phyloP scores from a whole-genome alignment of 2,797 vertebrate genomes.

The Bryconaethiops microstoma region DNA sequence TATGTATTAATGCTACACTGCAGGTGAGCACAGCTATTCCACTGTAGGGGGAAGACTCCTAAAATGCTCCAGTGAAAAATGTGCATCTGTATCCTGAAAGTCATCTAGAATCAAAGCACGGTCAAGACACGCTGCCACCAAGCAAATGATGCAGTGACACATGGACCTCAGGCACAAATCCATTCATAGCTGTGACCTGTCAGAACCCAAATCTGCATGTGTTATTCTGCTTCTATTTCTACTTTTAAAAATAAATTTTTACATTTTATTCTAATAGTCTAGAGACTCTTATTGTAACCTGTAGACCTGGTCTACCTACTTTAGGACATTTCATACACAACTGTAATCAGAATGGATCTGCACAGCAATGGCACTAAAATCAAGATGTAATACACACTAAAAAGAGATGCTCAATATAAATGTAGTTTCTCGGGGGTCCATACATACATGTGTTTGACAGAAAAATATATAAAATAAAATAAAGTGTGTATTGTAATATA shows the following conservation, averaged over 20 bases:
- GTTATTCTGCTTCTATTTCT: too few relatives aligned
- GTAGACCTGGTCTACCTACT: not conserved
- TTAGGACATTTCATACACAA: not conserved
- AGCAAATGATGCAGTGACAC: not conserved
- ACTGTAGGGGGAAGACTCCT: slow-evolving; percentile 21
- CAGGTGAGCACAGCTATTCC: slow-evolving; percentile 13
- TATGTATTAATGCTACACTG: not conserved
- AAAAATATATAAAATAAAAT: too few relatives aligned
- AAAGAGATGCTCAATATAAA: too few relatives aligned
- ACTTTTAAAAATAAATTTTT: too few relatives aligned
- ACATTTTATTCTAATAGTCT: not conserved
- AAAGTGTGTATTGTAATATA: too few relatives aligned
- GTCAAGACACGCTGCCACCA: slow-evolving; percentile 1
- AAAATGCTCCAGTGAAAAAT: not conserved
- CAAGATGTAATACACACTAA: not conserved
- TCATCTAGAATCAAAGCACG: not conserved
- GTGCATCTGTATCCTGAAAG: not conserved
- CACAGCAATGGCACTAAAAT: not conserved
- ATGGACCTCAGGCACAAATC: not conserved
- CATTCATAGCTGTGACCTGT: too few relatives aligned
- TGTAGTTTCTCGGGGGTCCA: too few relatives aligned
- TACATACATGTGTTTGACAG: too few relatives aligned
- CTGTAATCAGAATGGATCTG: not conserved
- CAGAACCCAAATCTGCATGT: too few relatives aligned
- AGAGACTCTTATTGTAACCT: not conserved